Percentiles rank a stretch among this genome's conserved stretches.
These are phyloP conservation scores for Rhagonycha lutea DNA, from an alignment of 2,888 invertebrate species.

Conservation along the genomic window DNA sequence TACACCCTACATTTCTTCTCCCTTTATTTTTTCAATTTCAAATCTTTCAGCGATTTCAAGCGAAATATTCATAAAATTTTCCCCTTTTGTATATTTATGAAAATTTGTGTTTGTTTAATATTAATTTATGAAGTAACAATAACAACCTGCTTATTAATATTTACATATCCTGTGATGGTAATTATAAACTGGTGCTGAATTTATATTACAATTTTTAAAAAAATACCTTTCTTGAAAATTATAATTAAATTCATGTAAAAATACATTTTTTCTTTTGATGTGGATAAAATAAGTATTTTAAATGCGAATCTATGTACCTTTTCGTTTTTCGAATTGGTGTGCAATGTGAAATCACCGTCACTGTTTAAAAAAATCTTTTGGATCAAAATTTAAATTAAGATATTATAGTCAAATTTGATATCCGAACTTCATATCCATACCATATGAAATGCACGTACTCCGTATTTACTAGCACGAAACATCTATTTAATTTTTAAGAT, in stretches of 20 bases:
- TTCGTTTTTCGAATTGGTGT: too few species aligned
- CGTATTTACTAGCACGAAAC: too few species aligned
- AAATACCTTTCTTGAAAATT: neutral
- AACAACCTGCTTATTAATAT: neutral
- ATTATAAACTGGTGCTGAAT: neutral
- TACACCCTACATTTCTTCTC: neutral
- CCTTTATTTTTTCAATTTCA: slow-evolving; percentile 17
- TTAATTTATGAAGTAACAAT: neutral
- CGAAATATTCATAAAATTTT: slow-evolving; percentile 12
- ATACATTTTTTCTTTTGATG: neutral
- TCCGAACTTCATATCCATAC: too few species aligned
- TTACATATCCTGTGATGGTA: neutral
- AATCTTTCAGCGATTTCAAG: slow-evolving; percentile 12
- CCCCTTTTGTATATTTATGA: slow-evolving; percentile 8
- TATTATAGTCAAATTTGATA: too few species aligned
- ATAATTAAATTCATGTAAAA: neutral
- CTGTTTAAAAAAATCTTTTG: too few species aligned
- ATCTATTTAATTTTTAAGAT: too few species aligned
- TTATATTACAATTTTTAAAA: neutral
- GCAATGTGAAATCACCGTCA: too few species aligned
- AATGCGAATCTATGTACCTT: too few species aligned
- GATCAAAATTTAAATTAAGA: too few species aligned
- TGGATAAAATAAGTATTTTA: too few species aligned
- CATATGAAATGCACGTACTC: too few species aligned
- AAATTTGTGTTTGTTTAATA: neutral